Percentiles rank a stretch among this genome's conserved stretches.
phyloP scores from a whole-genome alignment of 2,797 vertebrate species.

The Fratercula arctica region DNA sequence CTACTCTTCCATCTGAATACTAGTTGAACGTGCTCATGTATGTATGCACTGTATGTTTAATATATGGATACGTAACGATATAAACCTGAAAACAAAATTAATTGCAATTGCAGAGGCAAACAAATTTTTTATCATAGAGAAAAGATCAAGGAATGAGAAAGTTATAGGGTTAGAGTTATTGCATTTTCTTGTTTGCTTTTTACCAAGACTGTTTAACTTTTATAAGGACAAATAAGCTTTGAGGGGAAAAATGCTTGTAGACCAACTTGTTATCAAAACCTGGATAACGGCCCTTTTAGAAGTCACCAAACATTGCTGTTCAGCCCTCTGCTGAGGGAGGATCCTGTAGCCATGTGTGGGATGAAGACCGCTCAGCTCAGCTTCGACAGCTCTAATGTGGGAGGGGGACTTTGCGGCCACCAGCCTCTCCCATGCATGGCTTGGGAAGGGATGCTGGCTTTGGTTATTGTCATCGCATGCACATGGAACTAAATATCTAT shows the following conservation, averaged over 20 bases:
- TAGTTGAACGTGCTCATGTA: not conserved
- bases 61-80: not conserved
- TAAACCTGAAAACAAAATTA: not conserved
- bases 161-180: not conserved
- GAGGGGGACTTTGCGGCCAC: not conserved
- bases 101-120: not conserved
- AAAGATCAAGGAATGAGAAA: not conserved
- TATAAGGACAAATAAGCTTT: not conserved
- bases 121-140: not conserved
- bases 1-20: not conserved
- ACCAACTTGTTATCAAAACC: not conserved
- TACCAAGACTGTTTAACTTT: not conserved
- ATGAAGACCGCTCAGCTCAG: accelerated
- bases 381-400: accelerated
- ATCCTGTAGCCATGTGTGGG: accelerated
- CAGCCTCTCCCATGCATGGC: accelerated
- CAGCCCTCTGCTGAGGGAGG: not conserved
- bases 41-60: not conserved
- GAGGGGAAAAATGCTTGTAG: not conserved
- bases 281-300: not conserved
- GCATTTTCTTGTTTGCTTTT: not conserved
- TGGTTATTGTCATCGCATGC: not conserved
- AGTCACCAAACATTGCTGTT: not conserved
- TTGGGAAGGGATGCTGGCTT: not conserved
- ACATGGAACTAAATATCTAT: accelerated